Percentiles rank a stretch among this genome's conserved stretches.
These are phyloP conservation scores for Mycetomoellerius zeteki DNA, from an alignment of 1,140 invertebrate species.

Conservation along the genomic window DNA sequence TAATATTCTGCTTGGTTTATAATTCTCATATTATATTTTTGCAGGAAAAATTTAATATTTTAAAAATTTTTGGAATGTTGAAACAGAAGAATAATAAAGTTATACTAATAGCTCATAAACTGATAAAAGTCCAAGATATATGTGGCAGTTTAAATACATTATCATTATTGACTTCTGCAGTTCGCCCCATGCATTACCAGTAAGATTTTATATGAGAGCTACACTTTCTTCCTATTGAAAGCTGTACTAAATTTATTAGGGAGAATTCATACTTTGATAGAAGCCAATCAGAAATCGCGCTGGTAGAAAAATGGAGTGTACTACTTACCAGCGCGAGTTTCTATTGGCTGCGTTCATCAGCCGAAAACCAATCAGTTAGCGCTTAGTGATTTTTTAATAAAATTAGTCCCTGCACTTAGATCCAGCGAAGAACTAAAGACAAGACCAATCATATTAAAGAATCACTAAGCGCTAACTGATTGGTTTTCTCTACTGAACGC, in stretches of 20 bases:
- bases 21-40: constrained; percentile 18
- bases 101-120: constrained; percentile 35
- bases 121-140: constrained; percentile 47
- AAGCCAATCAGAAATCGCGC: too few relatives aligned
- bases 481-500: too few relatives aligned
- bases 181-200: constrained; percentile 45
- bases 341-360: too few relatives aligned
- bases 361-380: too few relatives aligned
- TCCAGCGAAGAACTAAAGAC: too few relatives aligned
- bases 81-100: neutral
- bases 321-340: too few relatives aligned
- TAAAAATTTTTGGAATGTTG: constrained; percentile 67
- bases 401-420: too few relatives aligned
- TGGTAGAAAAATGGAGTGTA: too few relatives aligned
- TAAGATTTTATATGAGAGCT: constrained; percentile 32
- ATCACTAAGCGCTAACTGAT: too few relatives aligned
- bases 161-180: constrained; percentile 8
- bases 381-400: too few relatives aligned
- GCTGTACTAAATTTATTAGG: neutral
- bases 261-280: too few relatives aligned
- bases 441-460: too few relatives aligned
- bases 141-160: constrained; percentile 16
- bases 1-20: neutral
- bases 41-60: constrained; percentile 45
- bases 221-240: neutral